These are phyloP conservation scores for Tubulanus polymorphus DNA, from an alignment of 2,888 invertebrate species.

Conservation along the genomic window DNA sequence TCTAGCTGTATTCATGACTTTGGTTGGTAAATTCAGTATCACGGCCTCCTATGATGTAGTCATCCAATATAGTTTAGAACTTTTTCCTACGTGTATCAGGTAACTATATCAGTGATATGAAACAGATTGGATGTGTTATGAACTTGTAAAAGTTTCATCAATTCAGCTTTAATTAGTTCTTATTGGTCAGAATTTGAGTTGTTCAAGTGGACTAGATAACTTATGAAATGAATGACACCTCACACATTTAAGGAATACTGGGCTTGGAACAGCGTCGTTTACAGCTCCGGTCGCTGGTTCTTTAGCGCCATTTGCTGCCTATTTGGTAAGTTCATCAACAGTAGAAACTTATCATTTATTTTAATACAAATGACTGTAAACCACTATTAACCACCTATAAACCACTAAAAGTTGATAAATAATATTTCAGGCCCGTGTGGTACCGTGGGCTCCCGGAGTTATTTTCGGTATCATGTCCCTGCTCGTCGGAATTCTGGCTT, in stretches of 20 bases:
- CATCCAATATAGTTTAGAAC: neutral
- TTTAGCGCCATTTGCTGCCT: neutral
- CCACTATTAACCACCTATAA: too few species aligned
- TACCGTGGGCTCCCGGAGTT: conserved; percentile 24
- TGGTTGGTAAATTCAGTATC: neutral
- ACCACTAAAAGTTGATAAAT: too few species aligned
- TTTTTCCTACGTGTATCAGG: neutral
- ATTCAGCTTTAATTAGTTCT: too few species aligned
- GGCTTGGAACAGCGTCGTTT: neutral
- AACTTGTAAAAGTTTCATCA: too few species aligned
- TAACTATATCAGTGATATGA: too few species aligned
- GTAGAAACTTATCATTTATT: too few species aligned
- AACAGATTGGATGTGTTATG: too few species aligned
- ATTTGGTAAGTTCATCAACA: neutral
- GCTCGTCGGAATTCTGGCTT: conserved; percentile 21
- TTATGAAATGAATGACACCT: too few species aligned
- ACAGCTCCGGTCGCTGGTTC: neutral
- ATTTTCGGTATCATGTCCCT: conserved; percentile 25
- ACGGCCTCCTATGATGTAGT: neutral
- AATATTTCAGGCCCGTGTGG: conserved; percentile 14
- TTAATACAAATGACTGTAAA: too few species aligned
- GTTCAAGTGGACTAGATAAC: too few species aligned
- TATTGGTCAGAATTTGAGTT: too few species aligned
- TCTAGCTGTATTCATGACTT: neutral
- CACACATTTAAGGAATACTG: neutral